Conservation (phyloP, 1,140 invertebrate species). For the Trialeurodes vaporariorum region DNA sequence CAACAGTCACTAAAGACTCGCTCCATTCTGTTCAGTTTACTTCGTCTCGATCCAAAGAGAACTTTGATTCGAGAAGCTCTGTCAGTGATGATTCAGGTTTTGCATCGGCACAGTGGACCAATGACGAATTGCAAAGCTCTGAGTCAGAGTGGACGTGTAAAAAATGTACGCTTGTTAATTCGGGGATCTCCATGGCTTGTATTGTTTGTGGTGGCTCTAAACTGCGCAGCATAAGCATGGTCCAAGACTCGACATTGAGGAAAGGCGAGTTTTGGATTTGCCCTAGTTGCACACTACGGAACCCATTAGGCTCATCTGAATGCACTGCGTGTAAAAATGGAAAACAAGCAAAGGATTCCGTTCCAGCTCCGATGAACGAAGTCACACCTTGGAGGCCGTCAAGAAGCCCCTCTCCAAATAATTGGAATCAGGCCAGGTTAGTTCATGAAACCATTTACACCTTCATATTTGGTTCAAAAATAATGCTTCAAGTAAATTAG, state of each 20-base stretch:
- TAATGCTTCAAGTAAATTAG: too few relatives aligned
- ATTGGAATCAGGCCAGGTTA: slow-evolving; percentile 18
- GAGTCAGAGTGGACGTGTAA: slow-evolving; percentile 62
- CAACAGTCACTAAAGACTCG: slow-evolving; percentile 51
- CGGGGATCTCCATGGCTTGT: slow-evolving; percentile 51
- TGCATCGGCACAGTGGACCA: slow-evolving; percentile 34
- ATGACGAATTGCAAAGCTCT: slow-evolving; percentile 19
- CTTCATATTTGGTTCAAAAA: too few relatives aligned
- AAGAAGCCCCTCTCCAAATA: slow-evolving; percentile 37
- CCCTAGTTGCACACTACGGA: slow-evolving; percentile 70
- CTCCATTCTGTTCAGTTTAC: slow-evolving; percentile 34
- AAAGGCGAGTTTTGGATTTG: slow-evolving; percentile 65
- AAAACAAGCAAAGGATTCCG: slow-evolving; percentile 15
- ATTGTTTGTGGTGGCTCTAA: slow-evolving; percentile 53
- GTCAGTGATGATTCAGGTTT: background rate
- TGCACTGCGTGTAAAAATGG: slow-evolving; percentile 68
- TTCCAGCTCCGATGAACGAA: background rate
- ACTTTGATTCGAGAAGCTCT: background rate
- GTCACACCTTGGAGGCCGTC: slow-evolving; percentile 15
- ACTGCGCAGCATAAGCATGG: slow-evolving; percentile 29
- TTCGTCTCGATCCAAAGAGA: slow-evolving; percentile 32
- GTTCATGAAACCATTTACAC: too few relatives aligned
- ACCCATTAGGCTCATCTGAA: slow-evolving; percentile 51
- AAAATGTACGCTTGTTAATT: slow-evolving; percentile 76
- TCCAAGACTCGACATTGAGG: slow-evolving; percentile 52